phyloP scores from a whole-genome alignment of 2,888 invertebrate genomes.

The Autographa gamma region DNA sequence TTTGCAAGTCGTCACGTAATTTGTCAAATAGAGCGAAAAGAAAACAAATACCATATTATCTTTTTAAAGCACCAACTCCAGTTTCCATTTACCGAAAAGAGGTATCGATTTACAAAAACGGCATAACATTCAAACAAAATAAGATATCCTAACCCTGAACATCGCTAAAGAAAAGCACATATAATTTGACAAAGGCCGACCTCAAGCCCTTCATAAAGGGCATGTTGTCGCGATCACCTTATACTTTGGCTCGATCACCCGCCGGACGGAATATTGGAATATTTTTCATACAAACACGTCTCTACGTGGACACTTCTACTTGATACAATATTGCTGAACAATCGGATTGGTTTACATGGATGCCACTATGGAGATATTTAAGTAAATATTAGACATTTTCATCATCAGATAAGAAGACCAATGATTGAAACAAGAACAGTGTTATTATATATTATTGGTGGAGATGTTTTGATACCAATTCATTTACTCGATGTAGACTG shows the following conservation, averaged over 20 bases:
- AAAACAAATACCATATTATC: background rate
- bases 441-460: too few species aligned
- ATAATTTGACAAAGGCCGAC: conserved; percentile 56
- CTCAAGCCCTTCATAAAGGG: conserved; percentile 61
- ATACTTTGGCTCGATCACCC: conserved; percentile 64
- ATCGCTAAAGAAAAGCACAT: conserved; percentile 44
- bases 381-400: background rate
- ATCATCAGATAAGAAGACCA: too few species aligned
- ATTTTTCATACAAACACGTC: conserved; percentile 89
- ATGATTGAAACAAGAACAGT: too few species aligned
- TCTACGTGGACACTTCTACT: conserved; percentile 87
- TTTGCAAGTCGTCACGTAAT: background rate
- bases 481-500: too few species aligned
- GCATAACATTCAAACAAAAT: conserved; percentile 29
- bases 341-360: conserved; percentile 72
- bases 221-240: conserved; percentile 82
- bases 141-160: conserved; percentile 43
- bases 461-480: too few species aligned
- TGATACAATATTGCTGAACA: conserved; percentile 85
- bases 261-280: conserved; percentile 84
- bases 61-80: background rate
- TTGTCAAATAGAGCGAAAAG: background rate
- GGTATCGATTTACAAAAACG: background rate
- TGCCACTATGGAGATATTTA: background rate
- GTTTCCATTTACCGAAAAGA: background rate